phyloP scores from a whole-genome alignment of 2,113 vertebrate species.

The Chrysemys picta region DNA sequence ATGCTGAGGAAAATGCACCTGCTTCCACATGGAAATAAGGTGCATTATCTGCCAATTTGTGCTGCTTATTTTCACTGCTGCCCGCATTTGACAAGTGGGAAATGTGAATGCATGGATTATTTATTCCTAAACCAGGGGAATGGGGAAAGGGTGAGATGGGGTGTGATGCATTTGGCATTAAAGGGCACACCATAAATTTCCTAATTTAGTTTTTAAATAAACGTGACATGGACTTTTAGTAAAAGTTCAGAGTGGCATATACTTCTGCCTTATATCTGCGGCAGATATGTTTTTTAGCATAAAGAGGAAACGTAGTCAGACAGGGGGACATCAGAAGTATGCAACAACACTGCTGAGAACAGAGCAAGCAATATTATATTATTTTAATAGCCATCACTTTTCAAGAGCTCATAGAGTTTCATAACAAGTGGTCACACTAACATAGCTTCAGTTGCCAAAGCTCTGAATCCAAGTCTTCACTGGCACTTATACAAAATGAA shows the following conservation, averaged over 20 bases:
- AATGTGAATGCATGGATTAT: slow-evolving; percentile 66
- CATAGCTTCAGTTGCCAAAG: background rate
- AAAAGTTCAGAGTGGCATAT: background rate
- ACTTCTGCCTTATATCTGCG: background rate
- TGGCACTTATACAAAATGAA: background rate
- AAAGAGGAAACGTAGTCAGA: background rate
- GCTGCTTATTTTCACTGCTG: slow-evolving; percentile 78
- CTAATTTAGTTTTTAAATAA: slow-evolving; percentile 11
- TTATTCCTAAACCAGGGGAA: slow-evolving; percentile 54
- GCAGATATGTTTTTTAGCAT: background rate
- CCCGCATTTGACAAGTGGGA: slow-evolving; percentile 63
- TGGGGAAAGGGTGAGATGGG: background rate
- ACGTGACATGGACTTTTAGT: background rate
- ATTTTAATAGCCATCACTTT: background rate
- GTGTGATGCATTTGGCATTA: background rate
- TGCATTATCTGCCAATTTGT: slow-evolving; percentile 83
- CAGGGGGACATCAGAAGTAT: background rate
- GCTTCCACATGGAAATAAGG: slow-evolving; percentile 83
- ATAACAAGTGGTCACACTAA: background rate
- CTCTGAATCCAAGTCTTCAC: background rate
- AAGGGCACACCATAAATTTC: background rate
- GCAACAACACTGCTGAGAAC: background rate
- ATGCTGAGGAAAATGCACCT: slow-evolving; percentile 78
- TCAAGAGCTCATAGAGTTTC: background rate
- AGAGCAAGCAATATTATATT: background rate